Conservation (phyloP, 2,888 invertebrate genomes). For the Timandra comae region DNA sequence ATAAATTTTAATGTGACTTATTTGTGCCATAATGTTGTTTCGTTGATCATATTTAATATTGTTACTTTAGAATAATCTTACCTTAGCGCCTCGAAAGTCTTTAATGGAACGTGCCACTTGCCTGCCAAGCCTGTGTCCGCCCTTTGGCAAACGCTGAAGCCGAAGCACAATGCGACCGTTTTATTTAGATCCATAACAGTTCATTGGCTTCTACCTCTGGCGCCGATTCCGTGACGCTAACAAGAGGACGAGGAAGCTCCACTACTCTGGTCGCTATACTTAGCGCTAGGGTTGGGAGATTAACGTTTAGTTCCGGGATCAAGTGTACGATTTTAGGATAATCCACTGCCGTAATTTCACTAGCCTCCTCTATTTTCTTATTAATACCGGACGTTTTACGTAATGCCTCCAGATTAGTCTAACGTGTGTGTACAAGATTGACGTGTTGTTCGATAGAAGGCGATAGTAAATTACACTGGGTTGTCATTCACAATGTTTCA, state of each 20-base stretch:
- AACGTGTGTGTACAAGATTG: too few species aligned
- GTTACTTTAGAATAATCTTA: too few species aligned
- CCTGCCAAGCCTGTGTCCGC: too few species aligned
- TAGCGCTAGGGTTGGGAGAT: conserved; percentile 33
- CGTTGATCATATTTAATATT: too few species aligned
- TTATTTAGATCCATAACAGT: conserved; percentile 36
- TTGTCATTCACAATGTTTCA: conserved; percentile 16
- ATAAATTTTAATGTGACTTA: neutral
- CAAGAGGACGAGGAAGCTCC: conserved; percentile 39
- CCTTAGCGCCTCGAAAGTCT: too few species aligned
- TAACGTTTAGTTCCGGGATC: conserved; percentile 25
- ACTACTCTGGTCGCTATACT: conserved; percentile 32
- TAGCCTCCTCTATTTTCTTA: too few species aligned
- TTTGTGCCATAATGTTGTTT: too few species aligned
- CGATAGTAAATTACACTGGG: neutral
- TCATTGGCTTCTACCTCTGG: conserved; percentile 37
- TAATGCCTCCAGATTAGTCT: too few species aligned
- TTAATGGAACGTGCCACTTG: too few species aligned
- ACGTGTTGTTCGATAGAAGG: too few species aligned
- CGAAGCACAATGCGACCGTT: conserved; percentile 34
- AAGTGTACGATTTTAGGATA: conserved; percentile 21
- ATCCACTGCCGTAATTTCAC: conserved; percentile 14
- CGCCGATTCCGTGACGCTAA: conserved; percentile 21
- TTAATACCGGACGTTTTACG: too few species aligned
- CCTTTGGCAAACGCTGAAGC: conserved; percentile 53